Conservation (phyloP, 2,888 invertebrate species). For the Drosophila anceps region DNA sequence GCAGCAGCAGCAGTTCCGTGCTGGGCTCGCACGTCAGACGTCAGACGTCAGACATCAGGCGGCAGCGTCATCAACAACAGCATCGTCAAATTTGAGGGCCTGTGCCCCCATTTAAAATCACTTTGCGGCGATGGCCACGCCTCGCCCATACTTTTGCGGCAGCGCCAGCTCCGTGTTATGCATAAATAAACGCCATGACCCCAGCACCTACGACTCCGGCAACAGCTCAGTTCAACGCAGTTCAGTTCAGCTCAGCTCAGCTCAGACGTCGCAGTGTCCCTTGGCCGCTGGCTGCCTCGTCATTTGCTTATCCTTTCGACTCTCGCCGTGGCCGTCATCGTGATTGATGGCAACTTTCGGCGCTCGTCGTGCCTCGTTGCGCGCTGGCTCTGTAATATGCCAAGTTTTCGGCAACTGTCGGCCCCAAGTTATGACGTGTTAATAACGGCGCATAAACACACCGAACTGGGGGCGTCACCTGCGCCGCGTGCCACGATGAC, state of each 20-base stretch:
- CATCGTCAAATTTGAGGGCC: conserved; percentile 69
- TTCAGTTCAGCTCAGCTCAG: not conserved
- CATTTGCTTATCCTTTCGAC: conserved; percentile 73
- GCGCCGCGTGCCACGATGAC: conserved; percentile 48
- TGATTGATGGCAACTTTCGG: conserved; percentile 79
- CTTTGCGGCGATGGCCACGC: conserved; percentile 67
- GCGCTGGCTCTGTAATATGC: conserved; percentile 21
- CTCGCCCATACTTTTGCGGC: conserved; percentile 14
- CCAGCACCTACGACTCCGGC: conserved; percentile 23
- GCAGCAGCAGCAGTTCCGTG: conserved; percentile 28
- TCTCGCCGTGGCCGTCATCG: conserved; percentile 36
- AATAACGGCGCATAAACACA: conserved; percentile 82
- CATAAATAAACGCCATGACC: conserved; percentile 79
- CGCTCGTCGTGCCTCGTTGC: conserved; percentile 33
- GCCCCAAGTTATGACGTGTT: conserved; percentile 83
- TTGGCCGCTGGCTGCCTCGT: conserved; percentile 36
- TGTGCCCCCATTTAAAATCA: conserved; percentile 82
- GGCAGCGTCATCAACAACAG: conserved; percentile 48
- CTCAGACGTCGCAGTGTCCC: not conserved
- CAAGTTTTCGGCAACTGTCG: conserved; percentile 57
- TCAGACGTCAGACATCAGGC: conserved; percentile 28
- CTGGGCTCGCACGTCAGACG: not conserved
- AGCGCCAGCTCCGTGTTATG: conserved; percentile 73
- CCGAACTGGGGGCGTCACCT: conserved; percentile 76
- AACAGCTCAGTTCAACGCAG: not conserved